phyloP scores from a whole-genome alignment of 2,113 vertebrate genomes.

The Forbesichthys agassizii region DNA sequence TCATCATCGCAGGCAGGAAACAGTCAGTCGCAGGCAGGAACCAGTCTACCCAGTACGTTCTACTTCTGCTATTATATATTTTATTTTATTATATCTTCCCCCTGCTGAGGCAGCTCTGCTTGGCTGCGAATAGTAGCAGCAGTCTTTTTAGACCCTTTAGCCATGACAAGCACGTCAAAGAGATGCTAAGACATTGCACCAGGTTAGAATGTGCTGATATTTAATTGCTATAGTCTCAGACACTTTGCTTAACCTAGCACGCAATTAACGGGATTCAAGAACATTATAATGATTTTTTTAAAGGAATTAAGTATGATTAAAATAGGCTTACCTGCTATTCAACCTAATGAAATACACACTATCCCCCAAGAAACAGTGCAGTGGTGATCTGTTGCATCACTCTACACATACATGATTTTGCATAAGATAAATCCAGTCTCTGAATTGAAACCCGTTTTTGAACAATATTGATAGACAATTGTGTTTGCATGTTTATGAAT shows the following conservation, averaged over 20 bases:
- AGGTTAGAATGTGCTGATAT: background rate
- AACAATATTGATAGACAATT: conserved; percentile 7
- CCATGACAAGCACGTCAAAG: background rate
- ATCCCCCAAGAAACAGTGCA: background rate
- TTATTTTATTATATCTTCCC: background rate
- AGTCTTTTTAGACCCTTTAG: background rate
- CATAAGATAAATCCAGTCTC: background rate
- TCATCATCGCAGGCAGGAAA: conserved; percentile 47
- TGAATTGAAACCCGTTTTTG: too few species aligned
- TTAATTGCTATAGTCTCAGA: background rate
- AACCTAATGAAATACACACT: background rate
- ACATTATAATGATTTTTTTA: background rate
- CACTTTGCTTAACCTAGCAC: background rate
- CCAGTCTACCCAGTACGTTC: conserved; percentile 39
- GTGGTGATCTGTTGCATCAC: conserved; percentile 2
- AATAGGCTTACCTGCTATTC: background rate
- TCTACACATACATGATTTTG: background rate
- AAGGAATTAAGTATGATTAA: background rate
- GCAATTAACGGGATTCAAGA: background rate
- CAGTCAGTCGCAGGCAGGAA: conserved; percentile 34
- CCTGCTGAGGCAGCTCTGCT: conserved; percentile 1
- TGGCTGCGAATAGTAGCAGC: background rate
- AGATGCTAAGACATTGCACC: background rate
- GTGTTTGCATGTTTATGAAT: conserved; percentile 10
- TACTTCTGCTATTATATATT: conserved; percentile 34